These are phyloP conservation scores for Eilema griseolum DNA, from an alignment of 2,888 invertebrate genomes.

Conservation along the genomic window DNA sequence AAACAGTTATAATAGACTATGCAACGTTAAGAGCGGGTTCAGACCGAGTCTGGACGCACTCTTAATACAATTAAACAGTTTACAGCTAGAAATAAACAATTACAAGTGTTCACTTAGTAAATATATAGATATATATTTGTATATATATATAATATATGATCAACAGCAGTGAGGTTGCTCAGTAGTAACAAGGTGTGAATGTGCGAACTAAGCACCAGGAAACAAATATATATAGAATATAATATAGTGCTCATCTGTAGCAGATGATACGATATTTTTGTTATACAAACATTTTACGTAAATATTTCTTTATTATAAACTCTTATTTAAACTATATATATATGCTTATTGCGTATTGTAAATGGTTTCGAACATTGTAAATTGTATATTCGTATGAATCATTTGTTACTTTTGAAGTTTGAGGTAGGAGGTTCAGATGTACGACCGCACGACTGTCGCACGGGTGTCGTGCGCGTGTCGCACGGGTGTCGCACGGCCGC, in stretches of 20 bases:
- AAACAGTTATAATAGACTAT: conserved; percentile 56
- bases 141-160: conserved; percentile 60
- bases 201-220: conserved; percentile 81
- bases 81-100: conserved; percentile 60
- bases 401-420: conserved; percentile 77
- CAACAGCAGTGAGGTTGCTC: conserved; percentile 71
- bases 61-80: conserved; percentile 58
- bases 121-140: conserved; percentile 60
- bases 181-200: conserved; percentile 79
- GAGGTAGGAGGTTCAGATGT: conserved; percentile 84
- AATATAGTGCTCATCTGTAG: conserved; percentile 68
- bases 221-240: conserved; percentile 67
- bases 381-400: conserved; percentile 78
- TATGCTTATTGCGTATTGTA: conserved; percentile 79
- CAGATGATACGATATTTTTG: conserved; percentile 76
- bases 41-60: conserved; percentile 34
- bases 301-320: conserved; percentile 84
- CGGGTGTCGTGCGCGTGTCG: conserved; percentile 4
- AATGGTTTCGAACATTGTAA: conserved; percentile 74
- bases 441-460: conserved; percentile 28
- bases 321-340: conserved; percentile 83
- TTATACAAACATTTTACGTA: conserved; percentile 80
- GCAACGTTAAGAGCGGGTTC: conserved; percentile 50
- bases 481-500: conserved; percentile 6
- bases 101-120: conserved; percentile 62